Conservation (phyloP, 1,140 invertebrate genomes). For the Thrips palmi region DNA sequence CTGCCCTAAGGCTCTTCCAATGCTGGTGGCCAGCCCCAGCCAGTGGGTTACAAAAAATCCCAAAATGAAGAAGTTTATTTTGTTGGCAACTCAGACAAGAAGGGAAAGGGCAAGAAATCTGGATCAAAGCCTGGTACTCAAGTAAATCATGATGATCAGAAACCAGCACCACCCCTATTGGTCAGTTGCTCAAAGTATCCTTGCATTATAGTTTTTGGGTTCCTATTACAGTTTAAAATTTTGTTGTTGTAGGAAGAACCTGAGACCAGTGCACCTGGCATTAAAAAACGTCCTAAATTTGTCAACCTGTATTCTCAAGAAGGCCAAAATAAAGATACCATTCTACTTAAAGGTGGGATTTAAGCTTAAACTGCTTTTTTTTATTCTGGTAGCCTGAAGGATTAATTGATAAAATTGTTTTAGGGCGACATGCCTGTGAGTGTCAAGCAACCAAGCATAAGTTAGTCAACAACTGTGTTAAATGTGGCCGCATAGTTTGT, state of each 20-base stretch:
- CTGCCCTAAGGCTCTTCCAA: background rate
- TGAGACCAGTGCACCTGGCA: slow-evolving; percentile 19
- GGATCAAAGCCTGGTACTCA: slow-evolving; percentile 15
- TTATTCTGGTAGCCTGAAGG: background rate
- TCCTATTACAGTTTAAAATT: slow-evolving; percentile 20
- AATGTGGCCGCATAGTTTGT: slow-evolving; percentile 90
- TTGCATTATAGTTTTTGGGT: slow-evolving; percentile 25
- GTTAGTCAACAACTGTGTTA: slow-evolving; percentile 83
- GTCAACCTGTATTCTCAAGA: slow-evolving; percentile 55
- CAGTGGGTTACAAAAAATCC: slow-evolving; percentile 3
- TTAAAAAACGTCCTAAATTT: slow-evolving; percentile 57
- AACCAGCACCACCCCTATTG: slow-evolving; percentile 11
- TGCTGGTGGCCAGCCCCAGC: slow-evolving; percentile 9
- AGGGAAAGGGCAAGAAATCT: slow-evolving; percentile 1
- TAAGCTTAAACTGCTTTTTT: slow-evolving; percentile 16
- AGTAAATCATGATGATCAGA: too few relatives aligned
- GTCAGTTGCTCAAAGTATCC: too few relatives aligned
- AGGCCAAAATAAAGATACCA: slow-evolving; percentile 39
- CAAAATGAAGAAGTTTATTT: background rate
- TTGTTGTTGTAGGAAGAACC: slow-evolving; percentile 15
- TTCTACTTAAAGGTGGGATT: slow-evolving; percentile 51
- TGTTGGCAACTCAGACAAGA: slow-evolving; percentile 1
- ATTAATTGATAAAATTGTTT: slow-evolving; percentile 12
- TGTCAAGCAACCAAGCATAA: slow-evolving; percentile 84
- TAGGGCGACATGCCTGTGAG: slow-evolving; percentile 69